phyloP scores from a whole-genome alignment of 2,113 vertebrate genomes.

The Centropus bengalensis region DNA sequence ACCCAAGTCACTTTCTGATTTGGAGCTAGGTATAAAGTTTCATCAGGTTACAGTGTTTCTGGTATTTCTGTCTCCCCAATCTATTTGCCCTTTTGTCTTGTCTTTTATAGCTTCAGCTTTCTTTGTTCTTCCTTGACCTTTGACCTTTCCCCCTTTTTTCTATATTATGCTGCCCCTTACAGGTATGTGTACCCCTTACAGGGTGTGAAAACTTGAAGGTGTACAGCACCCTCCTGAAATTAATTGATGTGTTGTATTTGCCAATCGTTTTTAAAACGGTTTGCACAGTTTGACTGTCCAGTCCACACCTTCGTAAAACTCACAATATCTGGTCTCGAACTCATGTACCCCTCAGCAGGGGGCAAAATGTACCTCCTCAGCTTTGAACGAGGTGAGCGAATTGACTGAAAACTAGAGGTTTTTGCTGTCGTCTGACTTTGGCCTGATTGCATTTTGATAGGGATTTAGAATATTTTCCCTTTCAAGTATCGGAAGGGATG shows the following conservation, averaged over 20 bases:
- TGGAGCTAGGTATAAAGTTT: too few species aligned
- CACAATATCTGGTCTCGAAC: rapidly evolving
- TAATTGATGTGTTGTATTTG: neutral
- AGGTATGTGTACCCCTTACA: neutral
- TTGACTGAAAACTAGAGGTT: neutral
- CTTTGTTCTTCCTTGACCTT: too few species aligned
- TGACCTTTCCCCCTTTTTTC: too few species aligned
- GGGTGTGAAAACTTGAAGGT: neutral
- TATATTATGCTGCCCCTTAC: rapidly evolving
- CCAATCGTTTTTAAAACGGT: neutral
- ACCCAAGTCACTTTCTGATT: too few species aligned
- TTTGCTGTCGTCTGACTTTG: rapidly evolving
- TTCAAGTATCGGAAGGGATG: neutral
- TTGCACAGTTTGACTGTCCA: neutral
- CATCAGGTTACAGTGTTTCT: too few species aligned
- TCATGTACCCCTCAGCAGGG: neutral
- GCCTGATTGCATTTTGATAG: neutral
- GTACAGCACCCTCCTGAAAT: neutral
- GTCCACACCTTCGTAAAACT: neutral
- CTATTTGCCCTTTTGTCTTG: too few species aligned
- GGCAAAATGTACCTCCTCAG: neutral
- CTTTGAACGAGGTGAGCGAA: neutral
- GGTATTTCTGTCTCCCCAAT: too few species aligned
- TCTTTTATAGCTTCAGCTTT: too few species aligned
- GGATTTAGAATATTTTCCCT: neutral